phyloP scores from a whole-genome alignment of 1,140 invertebrate species.

The Heliothis virescens region DNA sequence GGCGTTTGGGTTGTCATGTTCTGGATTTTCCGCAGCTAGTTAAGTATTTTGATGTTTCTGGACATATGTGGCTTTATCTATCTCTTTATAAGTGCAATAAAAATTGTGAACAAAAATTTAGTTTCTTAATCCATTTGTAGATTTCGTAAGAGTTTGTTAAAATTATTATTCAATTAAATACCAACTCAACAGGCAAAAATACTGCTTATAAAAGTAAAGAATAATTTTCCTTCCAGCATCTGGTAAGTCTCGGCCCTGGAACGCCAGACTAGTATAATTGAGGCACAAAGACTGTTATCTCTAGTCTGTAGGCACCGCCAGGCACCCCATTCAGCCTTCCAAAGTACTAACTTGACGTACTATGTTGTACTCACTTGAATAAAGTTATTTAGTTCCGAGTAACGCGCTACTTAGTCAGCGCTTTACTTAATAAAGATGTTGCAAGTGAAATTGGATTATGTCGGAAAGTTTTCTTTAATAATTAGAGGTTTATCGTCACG shows the following conservation, averaged over 20 bases:
- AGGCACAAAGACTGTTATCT: constrained; percentile 46
- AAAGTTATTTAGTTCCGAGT: constrained; percentile 42
- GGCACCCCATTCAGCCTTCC: constrained; percentile 30
- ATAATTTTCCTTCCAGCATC: background rate
- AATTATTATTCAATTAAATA: no score
- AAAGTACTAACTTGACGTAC: constrained; percentile 33
- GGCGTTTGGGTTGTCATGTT: no score
- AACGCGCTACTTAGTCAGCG: constrained; percentile 2
- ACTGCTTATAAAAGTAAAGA: background rate
- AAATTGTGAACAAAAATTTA: no score
- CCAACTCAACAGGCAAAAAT: background rate
- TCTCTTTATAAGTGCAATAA: no score
- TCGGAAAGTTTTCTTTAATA: background rate
- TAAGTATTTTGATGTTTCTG: no score
- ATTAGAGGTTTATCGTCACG: background rate
- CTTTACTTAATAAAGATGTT: background rate
- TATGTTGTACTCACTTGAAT: constrained; percentile 38
- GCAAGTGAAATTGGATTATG: background rate
- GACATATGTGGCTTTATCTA: no score
- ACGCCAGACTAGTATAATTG: constrained; percentile 37
- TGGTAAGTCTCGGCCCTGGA: background rate
- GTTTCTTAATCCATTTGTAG: no score
- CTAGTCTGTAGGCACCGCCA: constrained; percentile 36
- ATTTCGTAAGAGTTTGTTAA: no score
- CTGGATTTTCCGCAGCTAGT: no score